Base-by-base conservation (phyloP, 2,888 invertebrate species). In the Oxyteleia sp. region DNA sequence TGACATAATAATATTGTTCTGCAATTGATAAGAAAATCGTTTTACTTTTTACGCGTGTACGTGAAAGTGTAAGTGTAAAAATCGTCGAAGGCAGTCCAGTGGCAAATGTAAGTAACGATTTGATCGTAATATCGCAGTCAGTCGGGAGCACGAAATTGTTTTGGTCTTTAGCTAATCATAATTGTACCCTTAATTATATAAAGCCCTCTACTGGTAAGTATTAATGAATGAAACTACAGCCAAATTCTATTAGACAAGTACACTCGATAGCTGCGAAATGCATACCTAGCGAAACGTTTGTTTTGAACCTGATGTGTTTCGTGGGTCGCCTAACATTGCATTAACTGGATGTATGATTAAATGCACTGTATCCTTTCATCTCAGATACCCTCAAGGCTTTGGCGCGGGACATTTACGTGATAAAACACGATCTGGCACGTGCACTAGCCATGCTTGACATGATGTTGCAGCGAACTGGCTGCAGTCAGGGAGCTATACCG, bases 291-390 rank as follows among this genome's bases (percentile, higher is more conserved):
- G 5, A 69, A 13, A 47, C 15, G 1, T 4, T 55, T 64, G 35
- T 53, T 64, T 32, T 7, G 15, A 78, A 41, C 20, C 2, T 59
- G 18, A 59, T 71, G 80, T 72, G 66, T 72, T 80, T 80, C 80
- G 72, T 66, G 80, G 80, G 80, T 80, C 80, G 80, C 80, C 80
- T 80, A 57, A 82, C 26, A 57, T 76, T 69, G 57, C 49, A 41
- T 64, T 57, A 32, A 49, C 41, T 57, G 20, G 15, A 49, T 18
- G n/a, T 41, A 1, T 16, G 15, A 76, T 59, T 57, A 47, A 59
- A 61, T 55, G 35, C 26, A 10, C 13, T 38, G 7, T 47, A 15
- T 13, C 59, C 64, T 47, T 57, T n/a, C 11, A 13, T 53, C 47
- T n/a, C 53, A 82, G 82, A 74, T 57, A 82, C 78, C 8, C 13